phyloP scores from a whole-genome alignment of 2,113 vertebrate genomes.

The Catharus fuscescens region DNA sequence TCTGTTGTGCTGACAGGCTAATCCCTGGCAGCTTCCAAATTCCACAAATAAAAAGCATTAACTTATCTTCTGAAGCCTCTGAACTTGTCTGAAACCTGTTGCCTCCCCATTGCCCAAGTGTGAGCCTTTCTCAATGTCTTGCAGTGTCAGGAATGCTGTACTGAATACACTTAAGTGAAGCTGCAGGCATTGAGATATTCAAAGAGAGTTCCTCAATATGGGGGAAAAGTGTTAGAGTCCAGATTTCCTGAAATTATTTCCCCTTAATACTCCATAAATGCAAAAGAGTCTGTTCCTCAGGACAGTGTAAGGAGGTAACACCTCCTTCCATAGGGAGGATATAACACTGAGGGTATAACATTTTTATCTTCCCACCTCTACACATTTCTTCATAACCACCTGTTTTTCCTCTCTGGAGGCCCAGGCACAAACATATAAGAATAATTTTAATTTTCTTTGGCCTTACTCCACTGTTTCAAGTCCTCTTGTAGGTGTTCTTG shows the following conservation, averaged over 20 bases:
- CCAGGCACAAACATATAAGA: background rate
- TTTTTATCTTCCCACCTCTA: background rate
- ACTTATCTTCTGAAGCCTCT: background rate
- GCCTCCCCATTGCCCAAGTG: background rate
- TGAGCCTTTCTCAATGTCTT: accelerated
- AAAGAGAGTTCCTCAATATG: background rate
- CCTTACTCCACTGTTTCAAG: background rate
- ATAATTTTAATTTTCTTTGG: background rate
- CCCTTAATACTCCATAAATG: background rate
- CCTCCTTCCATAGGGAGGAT: background rate
- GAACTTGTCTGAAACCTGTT: background rate
- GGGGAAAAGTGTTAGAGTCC: background rate
- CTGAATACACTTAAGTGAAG: background rate
- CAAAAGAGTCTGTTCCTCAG: background rate
- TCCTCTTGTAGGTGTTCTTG: background rate
- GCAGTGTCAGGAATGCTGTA: background rate
- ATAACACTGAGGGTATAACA: background rate
- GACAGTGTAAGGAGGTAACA: background rate
- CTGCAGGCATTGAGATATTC: background rate
- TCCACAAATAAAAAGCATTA: background rate
- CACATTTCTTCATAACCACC: background rate
- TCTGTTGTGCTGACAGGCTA: background rate
- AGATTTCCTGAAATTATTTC: background rate
- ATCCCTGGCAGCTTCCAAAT: constrained; percentile 17
- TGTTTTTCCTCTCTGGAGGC: background rate